Evolutionary conservation across 2,888 invertebrate species (phyloP).

Genomic region (Euplexia lucipara): DNA sequence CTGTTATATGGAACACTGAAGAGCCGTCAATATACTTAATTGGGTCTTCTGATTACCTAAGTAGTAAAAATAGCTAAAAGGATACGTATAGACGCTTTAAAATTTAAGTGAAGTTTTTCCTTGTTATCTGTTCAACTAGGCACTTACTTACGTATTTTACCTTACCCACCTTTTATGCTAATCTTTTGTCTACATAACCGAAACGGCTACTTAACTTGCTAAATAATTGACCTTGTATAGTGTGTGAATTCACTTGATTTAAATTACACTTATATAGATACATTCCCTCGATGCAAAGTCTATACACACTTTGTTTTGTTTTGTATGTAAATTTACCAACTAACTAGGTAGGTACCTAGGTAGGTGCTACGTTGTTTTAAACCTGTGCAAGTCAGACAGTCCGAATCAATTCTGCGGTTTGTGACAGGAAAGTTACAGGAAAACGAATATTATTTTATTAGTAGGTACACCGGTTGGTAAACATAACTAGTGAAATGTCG

Average conservation of each 20-base stretch:
- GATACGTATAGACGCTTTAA: too few relatives aligned
- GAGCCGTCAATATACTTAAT: background rate
- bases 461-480: too few relatives aligned
- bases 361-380: too few relatives aligned
- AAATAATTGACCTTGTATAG: slow-evolving; percentile 20
- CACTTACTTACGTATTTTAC: background rate
- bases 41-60: background rate
- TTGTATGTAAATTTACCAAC: background rate
- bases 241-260: slow-evolving; percentile 12
- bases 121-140: background rate
- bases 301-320: slow-evolving; percentile 3
- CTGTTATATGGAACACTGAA: too few relatives aligned
- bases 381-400: too few relatives aligned
- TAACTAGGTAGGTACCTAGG: too few relatives aligned
- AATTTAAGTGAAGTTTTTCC: too few relatives aligned
- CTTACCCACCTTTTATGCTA: background rate
- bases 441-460: too few relatives aligned
- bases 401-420: too few relatives aligned
- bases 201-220: background rate
- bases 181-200: background rate
- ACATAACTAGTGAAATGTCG: too few relatives aligned
- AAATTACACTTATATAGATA: slow-evolving; percentile 25
- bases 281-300: slow-evolving; percentile 12
- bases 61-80: too few relatives aligned
- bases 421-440: too few relatives aligned